A percentile compares a stretch with the other conserved stretches of the same genome.
Evolutionary conservation across 2,797 vertebrate species (phyloP).

Genomic region (Myotis planiceps): DNA sequence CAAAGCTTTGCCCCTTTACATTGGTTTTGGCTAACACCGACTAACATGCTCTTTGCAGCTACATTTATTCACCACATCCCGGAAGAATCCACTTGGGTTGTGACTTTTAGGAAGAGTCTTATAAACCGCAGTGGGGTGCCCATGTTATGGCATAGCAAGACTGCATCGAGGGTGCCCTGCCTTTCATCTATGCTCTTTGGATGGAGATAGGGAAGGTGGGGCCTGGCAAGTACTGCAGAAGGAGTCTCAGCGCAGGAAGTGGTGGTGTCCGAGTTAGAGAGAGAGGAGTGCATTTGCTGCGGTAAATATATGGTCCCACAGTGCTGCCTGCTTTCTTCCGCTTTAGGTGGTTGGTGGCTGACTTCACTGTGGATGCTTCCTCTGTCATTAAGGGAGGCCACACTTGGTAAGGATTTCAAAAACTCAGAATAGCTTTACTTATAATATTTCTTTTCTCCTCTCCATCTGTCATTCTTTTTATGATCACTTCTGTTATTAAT

Average conservation of each 20-base stretch:
- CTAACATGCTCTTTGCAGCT: neutral
- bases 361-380: neutral
- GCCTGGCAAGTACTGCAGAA: neutral
- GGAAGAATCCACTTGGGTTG: neutral
- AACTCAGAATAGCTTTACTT: neutral
- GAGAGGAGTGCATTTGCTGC: neutral
- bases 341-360: neutral
- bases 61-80: neutral
- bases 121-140: neutral
- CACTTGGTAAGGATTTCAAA: neutral
- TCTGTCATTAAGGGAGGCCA: neutral
- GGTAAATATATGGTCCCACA: neutral
- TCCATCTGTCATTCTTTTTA: neutral
- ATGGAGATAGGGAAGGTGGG: neutral
- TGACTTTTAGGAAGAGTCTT: slow-evolving; percentile 8
- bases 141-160: neutral
- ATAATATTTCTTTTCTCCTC: neutral
- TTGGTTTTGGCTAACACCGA: neutral
- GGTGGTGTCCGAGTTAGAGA: neutral
- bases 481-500: neutral
- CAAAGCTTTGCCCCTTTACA: neutral
- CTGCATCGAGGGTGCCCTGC: neutral
- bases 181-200: neutral
- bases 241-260: neutral
- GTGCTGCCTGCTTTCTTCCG: neutral